phyloP scores from a whole-genome alignment of 2,113 vertebrate species.

The Macquaria australasica region DNA sequence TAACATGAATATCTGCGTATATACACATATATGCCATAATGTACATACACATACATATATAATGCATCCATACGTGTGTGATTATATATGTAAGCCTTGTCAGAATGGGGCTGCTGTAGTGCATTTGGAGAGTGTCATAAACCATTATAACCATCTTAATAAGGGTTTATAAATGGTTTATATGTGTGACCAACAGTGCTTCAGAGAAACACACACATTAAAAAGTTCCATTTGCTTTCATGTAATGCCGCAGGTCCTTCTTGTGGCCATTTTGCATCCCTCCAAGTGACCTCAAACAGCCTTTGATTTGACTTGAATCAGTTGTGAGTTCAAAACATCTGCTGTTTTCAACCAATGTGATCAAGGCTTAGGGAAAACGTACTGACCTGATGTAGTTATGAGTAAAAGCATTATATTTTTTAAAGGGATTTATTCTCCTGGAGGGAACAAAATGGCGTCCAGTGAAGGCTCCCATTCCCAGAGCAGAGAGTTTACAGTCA shows the following conservation, averaged over 20 bases:
- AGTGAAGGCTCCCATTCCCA: slow-evolving; percentile 37
- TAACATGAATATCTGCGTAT: slow-evolving; percentile 79
- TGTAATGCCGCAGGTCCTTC: slow-evolving; percentile 57
- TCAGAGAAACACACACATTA: slow-evolving; percentile 50
- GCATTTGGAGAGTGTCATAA: slow-evolving; percentile 84
- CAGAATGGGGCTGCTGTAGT: slow-evolving; percentile 79
- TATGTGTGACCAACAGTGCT: slow-evolving; percentile 56
- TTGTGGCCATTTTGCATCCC: slow-evolving; percentile 59
- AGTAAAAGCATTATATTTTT: neutral
- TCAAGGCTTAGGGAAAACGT: neutral
- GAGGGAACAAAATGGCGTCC: slow-evolving; percentile 53
- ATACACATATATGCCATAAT: slow-evolving; percentile 82
- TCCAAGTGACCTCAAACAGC: slow-evolving; percentile 36
- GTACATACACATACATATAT: slow-evolving; percentile 86
- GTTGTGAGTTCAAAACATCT: neutral
- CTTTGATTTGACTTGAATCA: neutral
- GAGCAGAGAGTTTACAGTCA: neutral
- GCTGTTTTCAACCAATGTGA: neutral
- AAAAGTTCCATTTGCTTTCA: slow-evolving; percentile 26
- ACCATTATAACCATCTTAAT: slow-evolving; percentile 71
- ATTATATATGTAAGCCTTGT: slow-evolving; percentile 84
- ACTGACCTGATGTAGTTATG: neutral
- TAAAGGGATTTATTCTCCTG: slow-evolving; percentile 3
- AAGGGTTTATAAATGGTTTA: slow-evolving; percentile 76
- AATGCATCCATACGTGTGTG: slow-evolving; percentile 83